phyloP scores from a whole-genome alignment of 2,888 invertebrate species.

The Aporophyla nigra region DNA sequence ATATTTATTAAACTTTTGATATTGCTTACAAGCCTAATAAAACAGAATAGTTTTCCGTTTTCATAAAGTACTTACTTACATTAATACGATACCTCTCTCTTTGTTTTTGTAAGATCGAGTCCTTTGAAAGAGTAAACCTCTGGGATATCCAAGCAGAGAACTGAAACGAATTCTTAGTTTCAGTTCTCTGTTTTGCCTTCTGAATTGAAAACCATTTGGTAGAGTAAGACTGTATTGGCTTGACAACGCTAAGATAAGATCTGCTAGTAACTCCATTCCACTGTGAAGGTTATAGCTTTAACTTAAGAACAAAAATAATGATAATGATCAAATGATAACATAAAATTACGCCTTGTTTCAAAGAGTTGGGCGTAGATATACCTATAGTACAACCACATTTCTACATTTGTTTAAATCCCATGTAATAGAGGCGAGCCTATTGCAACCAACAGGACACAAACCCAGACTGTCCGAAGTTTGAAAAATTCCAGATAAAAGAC shows the following conservation, averaged over 20 bases:
- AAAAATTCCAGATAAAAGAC: too few species aligned
- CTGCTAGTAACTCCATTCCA: not conserved
- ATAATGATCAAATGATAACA: too few species aligned
- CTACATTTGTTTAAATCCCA: too few species aligned
- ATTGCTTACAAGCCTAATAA: slow-evolving; percentile 6
- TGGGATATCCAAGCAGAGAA: not conserved
- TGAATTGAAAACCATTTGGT: not conserved
- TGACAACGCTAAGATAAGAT: not conserved
- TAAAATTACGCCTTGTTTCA: too few species aligned
- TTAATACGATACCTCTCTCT: not conserved
- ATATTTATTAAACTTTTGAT: slow-evolving; percentile 25
- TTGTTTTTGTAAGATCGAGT: slow-evolving; percentile 2
- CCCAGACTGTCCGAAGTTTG: too few species aligned
- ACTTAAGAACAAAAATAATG: too few species aligned
- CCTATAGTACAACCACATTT: too few species aligned
- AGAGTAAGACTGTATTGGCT: not conserved
- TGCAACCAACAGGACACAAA: too few species aligned
- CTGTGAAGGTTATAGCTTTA: too few species aligned
- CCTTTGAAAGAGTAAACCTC: slow-evolving; percentile 16
- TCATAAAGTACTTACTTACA: not conserved
- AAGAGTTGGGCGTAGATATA: too few species aligned
- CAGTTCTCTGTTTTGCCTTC: slow-evolving; percentile 12
- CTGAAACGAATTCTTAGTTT: too few species aligned
- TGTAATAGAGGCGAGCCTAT: too few species aligned
- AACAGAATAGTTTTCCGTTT: not conserved